phyloP scores from a whole-genome alignment of 1,140 invertebrate genomes.

The Eurosta solidaginis region DNA sequence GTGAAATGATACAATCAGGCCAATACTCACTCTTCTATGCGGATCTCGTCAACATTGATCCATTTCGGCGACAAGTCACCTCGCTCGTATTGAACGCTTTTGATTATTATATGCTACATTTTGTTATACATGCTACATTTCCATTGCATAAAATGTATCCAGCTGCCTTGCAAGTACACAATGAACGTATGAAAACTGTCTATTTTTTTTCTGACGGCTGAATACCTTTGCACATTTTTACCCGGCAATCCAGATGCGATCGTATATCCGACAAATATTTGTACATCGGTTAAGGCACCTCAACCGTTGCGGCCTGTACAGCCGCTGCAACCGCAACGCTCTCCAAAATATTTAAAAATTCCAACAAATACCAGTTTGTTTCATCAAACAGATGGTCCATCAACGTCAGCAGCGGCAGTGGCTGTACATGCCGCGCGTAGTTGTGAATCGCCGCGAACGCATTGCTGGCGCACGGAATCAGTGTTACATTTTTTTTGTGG shows the following conservation, averaged over 20 bases:
- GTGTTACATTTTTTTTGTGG: constrained; percentile 84
- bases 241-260: no score
- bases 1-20: constrained; percentile 74
- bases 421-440: constrained; percentile 38
- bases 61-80: no score
- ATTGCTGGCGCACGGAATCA: constrained; percentile 82
- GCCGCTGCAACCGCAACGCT: constrained; percentile 62
- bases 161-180: constrained; percentile 60
- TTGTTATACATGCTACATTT: no score
- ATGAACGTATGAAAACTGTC: no score
- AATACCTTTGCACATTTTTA: no score
- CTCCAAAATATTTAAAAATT: no score
- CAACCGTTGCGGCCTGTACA: constrained; percentile 67
- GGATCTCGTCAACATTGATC: no score
- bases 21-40: constrained; percentile 72
- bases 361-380: constrained; percentile 49
- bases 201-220: no score
- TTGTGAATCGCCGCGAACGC: constrained; percentile 62
- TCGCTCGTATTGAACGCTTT: no score
- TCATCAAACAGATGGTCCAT: constrained; percentile 35
- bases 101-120: no score
- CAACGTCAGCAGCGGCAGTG: constrained; percentile 55
- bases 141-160: constrained; percentile 61
- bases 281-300: no score
- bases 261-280: no score